These are phyloP conservation scores for Odobenus rosmarus DNA, from an alignment of 2,113 vertebrate species.

Conservation along the genomic window DNA sequence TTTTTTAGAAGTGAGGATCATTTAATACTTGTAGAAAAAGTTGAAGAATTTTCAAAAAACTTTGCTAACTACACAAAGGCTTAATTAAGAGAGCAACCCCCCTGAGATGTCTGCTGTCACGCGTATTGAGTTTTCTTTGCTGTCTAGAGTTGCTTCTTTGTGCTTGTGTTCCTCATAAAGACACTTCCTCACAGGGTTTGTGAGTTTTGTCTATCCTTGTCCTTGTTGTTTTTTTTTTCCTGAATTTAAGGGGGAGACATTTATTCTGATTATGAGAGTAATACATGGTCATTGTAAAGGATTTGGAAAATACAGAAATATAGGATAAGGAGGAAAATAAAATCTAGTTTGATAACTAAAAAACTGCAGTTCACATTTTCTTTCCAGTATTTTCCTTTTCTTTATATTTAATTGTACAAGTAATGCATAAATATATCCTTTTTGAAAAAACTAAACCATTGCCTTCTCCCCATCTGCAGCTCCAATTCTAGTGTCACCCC, in stretches of 20 bases:
- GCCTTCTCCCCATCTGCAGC: accelerated
- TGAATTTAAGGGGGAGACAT: background rate
- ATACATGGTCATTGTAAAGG: background rate
- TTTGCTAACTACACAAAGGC: background rate
- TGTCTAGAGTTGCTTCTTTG: background rate
- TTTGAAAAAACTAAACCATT: background rate
- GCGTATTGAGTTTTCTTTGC: accelerated
- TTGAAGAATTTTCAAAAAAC: constrained; percentile 42
- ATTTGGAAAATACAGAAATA: background rate
- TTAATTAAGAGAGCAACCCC: background rate
- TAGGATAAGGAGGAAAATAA: constrained; percentile 17
- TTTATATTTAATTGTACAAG: background rate
- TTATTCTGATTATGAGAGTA: constrained; percentile 4
- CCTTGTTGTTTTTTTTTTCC: background rate
- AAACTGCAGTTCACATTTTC: background rate
- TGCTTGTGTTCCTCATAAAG: background rate
- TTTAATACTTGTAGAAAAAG: constrained; percentile 61
- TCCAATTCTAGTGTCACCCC: background rate
- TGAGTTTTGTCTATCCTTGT: background rate
- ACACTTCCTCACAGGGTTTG: background rate
- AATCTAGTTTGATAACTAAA: background rate
- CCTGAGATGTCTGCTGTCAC: background rate
- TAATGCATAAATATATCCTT: background rate
- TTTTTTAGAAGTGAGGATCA: constrained; percentile 23
- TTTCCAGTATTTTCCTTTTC: background rate